Base-by-base conservation (phyloP, 2,888 invertebrate genomes). In the Pterostichus niger region DNA sequence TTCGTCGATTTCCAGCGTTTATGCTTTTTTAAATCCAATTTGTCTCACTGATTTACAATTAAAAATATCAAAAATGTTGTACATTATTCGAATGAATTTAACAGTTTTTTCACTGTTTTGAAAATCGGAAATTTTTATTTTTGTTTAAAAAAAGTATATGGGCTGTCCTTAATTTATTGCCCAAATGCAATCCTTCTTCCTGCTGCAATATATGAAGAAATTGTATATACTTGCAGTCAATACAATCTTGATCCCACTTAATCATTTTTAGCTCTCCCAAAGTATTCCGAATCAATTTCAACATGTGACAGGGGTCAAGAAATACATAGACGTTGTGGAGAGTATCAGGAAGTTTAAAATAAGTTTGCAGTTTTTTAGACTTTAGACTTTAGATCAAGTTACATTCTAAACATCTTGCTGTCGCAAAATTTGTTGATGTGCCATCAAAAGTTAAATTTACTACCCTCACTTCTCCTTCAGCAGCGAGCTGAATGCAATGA, bases 251-350 rank as follows among this genome's bases (percentile, higher is more conserved):
- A 2, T 17, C 6, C 15, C 17, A 17, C 13, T 56, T 15, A 24
- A 56, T 56, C 3, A 6, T 3, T 24, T 56, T 56, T 10, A 56
- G 6, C 7, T 86, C 86, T 2, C 85, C 87, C 11, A 87, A 83
- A 11, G 85, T 84, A 80, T 87, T 87, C n/a, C 86, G 83, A 13
- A 87, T 76, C 11, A 87, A 52, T 83, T 87, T 87, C 0, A 86
- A 9, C 86, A 86, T 87, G 59, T 87, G 86, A 76, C 86, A 84
- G 6, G 85, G 71, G n/a, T n/a, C n/a, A n/a, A n/a, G n/a, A n/a
- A n/a, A 78, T 85, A 84, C 59, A 9, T 61, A 80, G 84, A 84
- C 17, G 83, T 84, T 13, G 31, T 40, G 6, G 13, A 13, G n/a
- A 35, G 3, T 59, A 46, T 59, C 59, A 11, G 59, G 59, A 59